Percentiles rank a stretch among this genome's conserved stretches.
phyloP scores from a whole-genome alignment of 2,113 vertebrate genomes.

The Neolamprologus modestus region DNA sequence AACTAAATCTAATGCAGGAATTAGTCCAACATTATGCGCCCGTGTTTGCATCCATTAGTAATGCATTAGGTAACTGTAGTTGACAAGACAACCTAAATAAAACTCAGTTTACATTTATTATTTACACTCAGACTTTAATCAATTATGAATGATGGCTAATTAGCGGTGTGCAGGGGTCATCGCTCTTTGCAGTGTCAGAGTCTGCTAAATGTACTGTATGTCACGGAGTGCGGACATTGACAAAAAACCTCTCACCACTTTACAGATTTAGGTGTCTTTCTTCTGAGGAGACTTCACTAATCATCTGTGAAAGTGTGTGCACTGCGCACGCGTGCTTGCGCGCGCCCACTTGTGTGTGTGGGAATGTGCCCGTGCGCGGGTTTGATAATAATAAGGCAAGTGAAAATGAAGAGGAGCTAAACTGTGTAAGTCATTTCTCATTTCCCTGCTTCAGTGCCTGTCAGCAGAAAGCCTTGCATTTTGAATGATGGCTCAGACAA shows the following conservation, averaged over 20 bases:
- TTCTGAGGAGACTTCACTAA: slow-evolving; percentile 57
- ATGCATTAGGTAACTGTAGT: slow-evolving; percentile 5
- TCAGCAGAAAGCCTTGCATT: slow-evolving; percentile 56
- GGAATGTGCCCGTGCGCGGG: not conserved
- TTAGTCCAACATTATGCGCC: slow-evolving; percentile 14
- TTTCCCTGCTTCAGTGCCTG: slow-evolving; percentile 57
- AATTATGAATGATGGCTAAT: slow-evolving; percentile 70
- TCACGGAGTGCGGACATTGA: slow-evolving; percentile 42
- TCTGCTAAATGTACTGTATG: slow-evolving; percentile 28
- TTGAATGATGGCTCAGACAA: slow-evolving; percentile 63
- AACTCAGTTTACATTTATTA: slow-evolving; percentile 61
- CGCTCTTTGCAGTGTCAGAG: slow-evolving; percentile 39
- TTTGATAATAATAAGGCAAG: slow-evolving; percentile 59
- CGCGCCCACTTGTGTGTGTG: not conserved
- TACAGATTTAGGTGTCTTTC: slow-evolving; percentile 53
- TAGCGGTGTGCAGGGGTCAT: slow-evolving; percentile 41
- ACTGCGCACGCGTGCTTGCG: not conserved
- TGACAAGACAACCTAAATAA: slow-evolving; percentile 52
- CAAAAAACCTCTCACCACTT: slow-evolving; percentile 44
- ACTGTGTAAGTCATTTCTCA: slow-evolving; percentile 70
- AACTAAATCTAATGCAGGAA: slow-evolving; percentile 15
- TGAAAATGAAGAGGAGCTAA: slow-evolving; percentile 69
- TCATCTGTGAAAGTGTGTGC: slow-evolving; percentile 44
- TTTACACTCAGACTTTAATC: slow-evolving; percentile 61
- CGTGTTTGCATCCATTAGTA: slow-evolving; percentile 33